Conservation (phyloP, 2,113 vertebrate genomes). For the Camelus dromedarius region DNA sequence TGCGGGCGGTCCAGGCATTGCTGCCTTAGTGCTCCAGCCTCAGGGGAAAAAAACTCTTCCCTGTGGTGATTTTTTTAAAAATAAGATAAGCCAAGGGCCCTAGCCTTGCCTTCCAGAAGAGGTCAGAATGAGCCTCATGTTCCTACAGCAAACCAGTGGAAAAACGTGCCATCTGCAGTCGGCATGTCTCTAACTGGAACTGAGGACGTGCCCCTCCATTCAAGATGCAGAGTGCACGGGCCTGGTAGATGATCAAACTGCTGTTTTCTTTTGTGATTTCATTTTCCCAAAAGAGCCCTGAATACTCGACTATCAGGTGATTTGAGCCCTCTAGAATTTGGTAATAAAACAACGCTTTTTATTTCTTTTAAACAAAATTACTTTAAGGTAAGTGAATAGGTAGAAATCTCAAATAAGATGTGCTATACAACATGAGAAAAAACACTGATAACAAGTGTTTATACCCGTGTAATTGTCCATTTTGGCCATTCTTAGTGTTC, state of each 20-base stretch:
- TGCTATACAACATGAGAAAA: constrained; percentile 65
- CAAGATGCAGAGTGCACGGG: background rate
- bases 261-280: background rate
- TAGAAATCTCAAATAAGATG: constrained; percentile 71
- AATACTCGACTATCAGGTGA: constrained; percentile 66
- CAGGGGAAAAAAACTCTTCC: background rate
- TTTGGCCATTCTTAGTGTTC: constrained; percentile 70
- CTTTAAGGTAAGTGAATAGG: constrained; percentile 67
- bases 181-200: constrained; percentile 25
- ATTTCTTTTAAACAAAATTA: constrained; percentile 68
- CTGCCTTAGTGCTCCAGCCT: background rate
- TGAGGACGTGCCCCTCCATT: background rate
- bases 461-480: constrained; percentile 56
- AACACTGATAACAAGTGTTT: constrained; percentile 16
- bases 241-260: background rate
- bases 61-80: background rate
- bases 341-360: constrained; percentile 60
- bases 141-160: background rate
- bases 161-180: background rate
- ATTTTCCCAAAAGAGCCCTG: constrained; percentile 46
- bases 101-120: background rate
- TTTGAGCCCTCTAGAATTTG: constrained; percentile 50
- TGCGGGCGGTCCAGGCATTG: background rate
- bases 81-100: constrained; percentile 10
- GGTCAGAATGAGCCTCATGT: background rate